phyloP scores from a whole-genome alignment of 2,113 vertebrate genomes.

The Varanus salvator region DNA sequence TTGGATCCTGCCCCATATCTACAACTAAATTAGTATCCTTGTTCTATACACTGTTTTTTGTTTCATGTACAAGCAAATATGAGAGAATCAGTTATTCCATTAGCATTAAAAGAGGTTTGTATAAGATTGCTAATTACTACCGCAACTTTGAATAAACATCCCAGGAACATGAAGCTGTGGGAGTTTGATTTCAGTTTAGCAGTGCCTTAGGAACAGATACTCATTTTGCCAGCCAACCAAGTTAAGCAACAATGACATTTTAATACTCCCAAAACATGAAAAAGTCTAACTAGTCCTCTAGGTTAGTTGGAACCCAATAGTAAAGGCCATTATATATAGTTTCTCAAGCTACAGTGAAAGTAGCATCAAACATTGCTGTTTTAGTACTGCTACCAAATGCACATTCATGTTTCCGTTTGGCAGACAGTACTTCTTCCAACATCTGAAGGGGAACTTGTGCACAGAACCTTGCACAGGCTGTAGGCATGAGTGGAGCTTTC shows the following conservation, averaged over 20 bases:
- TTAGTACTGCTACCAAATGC: neutral
- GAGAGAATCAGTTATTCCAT: neutral
- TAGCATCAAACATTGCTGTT: neutral
- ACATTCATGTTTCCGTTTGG: neutral
- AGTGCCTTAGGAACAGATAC: neutral
- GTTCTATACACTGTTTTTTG: neutral
- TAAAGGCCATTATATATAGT: neutral
- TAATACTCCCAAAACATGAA: neutral
- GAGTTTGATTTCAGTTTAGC: neutral
- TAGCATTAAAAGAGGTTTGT: neutral
- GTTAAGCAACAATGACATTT: neutral
- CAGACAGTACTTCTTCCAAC: neutral
- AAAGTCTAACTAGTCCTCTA: neutral
- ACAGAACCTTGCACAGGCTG: neutral
- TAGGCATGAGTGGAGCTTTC: neutral
- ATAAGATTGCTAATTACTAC: neutral
- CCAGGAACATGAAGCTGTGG: neutral
- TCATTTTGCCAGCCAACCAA: neutral
- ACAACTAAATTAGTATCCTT: slow-evolving; percentile 4
- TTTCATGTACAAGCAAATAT: neutral
- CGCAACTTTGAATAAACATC: neutral
- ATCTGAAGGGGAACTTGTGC: neutral
- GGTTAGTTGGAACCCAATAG: neutral
- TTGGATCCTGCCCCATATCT: neutral
- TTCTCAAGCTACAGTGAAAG: neutral